Percentiles rank a stretch among this genome's conserved stretches.
Evolutionary conservation across 2,797 vertebrate species (phyloP).

Genomic region (Eulemur albifrons): DNA sequence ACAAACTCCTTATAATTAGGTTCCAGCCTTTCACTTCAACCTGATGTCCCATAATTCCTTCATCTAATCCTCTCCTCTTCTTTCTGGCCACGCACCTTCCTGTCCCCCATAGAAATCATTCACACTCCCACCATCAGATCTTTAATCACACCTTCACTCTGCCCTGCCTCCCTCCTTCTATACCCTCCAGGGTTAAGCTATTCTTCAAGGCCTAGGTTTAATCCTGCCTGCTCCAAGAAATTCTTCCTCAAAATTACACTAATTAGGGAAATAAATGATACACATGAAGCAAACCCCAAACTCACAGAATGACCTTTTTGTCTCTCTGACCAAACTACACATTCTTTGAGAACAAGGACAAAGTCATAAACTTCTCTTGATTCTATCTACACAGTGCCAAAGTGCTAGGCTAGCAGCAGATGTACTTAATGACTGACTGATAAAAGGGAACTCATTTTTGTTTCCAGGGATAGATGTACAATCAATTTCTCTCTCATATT

Average conservation of each 20-base stretch:
- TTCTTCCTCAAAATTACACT: background rate
- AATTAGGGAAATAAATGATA: background rate
- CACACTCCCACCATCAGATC: background rate
- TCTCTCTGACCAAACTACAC: background rate
- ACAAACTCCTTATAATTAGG: background rate
- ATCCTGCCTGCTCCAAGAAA: background rate
- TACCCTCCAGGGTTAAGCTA: background rate
- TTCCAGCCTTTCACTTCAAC: background rate
- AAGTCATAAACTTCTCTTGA: background rate
- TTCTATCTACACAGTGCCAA: background rate
- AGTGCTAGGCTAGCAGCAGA: background rate
- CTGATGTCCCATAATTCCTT: background rate
- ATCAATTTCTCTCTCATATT: background rate
- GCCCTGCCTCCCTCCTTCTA: background rate
- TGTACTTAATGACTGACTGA: background rate
- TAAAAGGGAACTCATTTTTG: conserved; percentile 34
- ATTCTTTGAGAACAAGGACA: background rate
- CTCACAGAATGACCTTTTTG: background rate
- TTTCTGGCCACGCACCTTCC: background rate
- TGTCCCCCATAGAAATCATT: background rate
- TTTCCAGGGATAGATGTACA: background rate
- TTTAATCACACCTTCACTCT: background rate
- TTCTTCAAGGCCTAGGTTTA: background rate
- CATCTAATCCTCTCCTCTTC: background rate
- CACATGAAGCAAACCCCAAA: background rate